Base-by-base conservation (phyloP, 2,113 vertebrate species). In the Centropus bengalensis region DNA sequence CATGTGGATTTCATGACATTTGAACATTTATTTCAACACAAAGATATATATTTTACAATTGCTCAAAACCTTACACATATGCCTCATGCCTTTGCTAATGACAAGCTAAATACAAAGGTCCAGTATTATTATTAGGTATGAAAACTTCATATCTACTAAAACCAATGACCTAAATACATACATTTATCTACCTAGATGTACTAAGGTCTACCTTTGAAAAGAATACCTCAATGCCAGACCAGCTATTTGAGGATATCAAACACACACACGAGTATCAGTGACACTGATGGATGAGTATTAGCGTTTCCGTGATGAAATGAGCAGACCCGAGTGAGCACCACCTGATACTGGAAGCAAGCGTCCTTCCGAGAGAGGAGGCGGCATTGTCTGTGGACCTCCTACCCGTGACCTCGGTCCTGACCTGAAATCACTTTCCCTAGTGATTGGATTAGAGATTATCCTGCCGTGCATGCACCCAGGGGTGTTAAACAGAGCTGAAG, bases 391-490 rank as follows among this genome's bases (percentile, higher is more conserved):
- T 88, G 90, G 74, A 54, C 67, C 88, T 7, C 91, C 88, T 91
- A 90, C 93, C 82, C 86, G 58, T 81, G 88, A 95, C 91, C 95
- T 95, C 80, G 90, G 68, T 78, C 64, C 54, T 90, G 95, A 96
- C 91, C 94, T 75, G 82, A 95, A 93, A 93, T 69, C 95, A 96
- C 92, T 97, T 97, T 94, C 69, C 40, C 84, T 88, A 68, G 85
- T 93, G 94, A 96, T 97, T 94, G 94, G 73, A 93, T 90, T 83
- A 93, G 82, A 83, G 69, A 90, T 97, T 95, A 96, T 96, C 91
- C 93, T 54, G 5, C 58, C 78, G 94, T 83, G 90, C 82, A 83
- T 91, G 89, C 88, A 96, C 93, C 89, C 93, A 94, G 93, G 88
- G 96, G 95, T 96, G 91, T 38, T 70, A 58, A 94, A 68, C 91